Evolutionary conservation across 2,888 invertebrate species (phyloP), one percentile per base, ranked within the genome.

Genomic region (Cosmopolites sordidus): DNA sequence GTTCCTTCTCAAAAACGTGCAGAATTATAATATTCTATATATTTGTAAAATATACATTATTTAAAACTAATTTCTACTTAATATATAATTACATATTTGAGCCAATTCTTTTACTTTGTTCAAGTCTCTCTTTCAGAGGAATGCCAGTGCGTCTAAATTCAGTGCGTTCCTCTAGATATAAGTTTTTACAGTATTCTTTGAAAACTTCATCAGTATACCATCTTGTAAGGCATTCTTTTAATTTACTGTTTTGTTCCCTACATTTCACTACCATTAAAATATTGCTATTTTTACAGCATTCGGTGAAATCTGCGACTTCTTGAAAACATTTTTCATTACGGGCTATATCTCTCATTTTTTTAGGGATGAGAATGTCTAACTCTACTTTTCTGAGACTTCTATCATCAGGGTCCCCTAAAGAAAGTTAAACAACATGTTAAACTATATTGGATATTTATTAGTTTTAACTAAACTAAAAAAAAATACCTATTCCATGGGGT

Each of bases 301-400:
- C 75, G 29, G 81, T 78, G 66, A 87, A 87, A 43, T 86, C 82
- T 68, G 78, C 73, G 0, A 91, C 89, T 76, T 87, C 85, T 60
- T 80, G 73, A 0, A 69, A 56, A 73, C 97, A 97, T 72, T 92
- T 90, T 65, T 89, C 87, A 11, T 67, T 69, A 70, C 84, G 88
- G 0, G 93, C 88, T 63, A 83, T 84, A 16, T 91, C 89, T 61
- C 95, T 80, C 79, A 97, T 87, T 66, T 88, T 82, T 73, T 93
- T 89, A 0, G 95, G 91, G 69, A 98, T 88, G 60, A 95, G 70
- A 14, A 97, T 85, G 68, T 95, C 92, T 15, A 75, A 75, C 75
- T 98, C 98, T 1, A 96, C 91, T 78, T 84, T 91, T 62, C 97
- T 79, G 46, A 98, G 73, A n/a, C 77, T 76, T 66, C 69, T 80